These are phyloP conservation scores for Leuciscus idus DNA, from an alignment of 2,113 vertebrate species.

Conservation along the genomic window DNA sequence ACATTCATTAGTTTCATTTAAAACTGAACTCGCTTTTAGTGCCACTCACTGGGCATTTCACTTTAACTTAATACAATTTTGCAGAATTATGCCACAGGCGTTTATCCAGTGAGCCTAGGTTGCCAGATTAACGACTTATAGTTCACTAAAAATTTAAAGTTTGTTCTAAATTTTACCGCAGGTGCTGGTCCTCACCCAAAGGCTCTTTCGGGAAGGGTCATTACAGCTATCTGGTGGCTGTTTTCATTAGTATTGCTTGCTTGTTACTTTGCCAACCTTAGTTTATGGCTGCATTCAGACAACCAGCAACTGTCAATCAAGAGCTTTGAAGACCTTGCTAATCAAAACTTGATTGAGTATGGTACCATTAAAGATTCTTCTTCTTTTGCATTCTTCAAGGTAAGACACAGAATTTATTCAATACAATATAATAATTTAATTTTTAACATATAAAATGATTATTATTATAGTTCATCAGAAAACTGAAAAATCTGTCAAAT, in stretches of 20 bases:
- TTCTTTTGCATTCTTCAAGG: constrained; percentile 85
- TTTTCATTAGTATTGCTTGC: constrained; percentile 84
- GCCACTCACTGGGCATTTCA: background rate
- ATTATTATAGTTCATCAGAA: background rate
- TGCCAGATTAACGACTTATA: background rate
- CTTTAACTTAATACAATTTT: background rate
- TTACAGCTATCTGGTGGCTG: constrained; percentile 87
- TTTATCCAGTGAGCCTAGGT: background rate
- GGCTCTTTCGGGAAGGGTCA: constrained; percentile 78
- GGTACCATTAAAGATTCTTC: constrained; percentile 82
- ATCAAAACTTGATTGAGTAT: constrained; percentile 83
- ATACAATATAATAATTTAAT: background rate
- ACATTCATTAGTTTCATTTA: background rate
- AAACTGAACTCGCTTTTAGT: background rate
- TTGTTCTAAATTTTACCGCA: constrained; percentile 50
- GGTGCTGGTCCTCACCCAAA: constrained; percentile 85
- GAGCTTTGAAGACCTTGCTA: constrained; percentile 86
- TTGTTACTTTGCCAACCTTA: constrained; percentile 83
- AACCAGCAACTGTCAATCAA: constrained; percentile 73
- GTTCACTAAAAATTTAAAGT: background rate
- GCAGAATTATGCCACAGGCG: background rate
- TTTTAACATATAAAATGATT: background rate
- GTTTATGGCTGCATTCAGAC: constrained; percentile 67
- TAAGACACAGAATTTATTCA: constrained; percentile 44
- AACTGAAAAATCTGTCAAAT: background rate